Conservation (phyloP, 2,888 invertebrate species). For the Drosophila paracracens region DNA sequence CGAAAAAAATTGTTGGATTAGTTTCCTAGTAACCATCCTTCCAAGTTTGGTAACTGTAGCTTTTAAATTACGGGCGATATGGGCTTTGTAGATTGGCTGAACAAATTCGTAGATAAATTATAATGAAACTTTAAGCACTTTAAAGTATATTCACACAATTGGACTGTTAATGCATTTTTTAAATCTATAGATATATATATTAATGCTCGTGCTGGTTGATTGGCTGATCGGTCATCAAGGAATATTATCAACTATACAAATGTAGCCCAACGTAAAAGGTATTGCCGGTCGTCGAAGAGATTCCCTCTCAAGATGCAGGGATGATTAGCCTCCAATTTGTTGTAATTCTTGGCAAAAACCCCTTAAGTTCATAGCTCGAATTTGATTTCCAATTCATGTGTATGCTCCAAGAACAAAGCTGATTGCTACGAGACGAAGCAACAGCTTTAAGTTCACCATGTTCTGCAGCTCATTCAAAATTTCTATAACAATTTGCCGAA, state of each 20-base stretch:
- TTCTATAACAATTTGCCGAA: not conserved
- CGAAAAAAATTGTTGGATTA: too few relatives aligned
- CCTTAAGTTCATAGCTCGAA: not conserved
- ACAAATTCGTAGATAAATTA: not conserved
- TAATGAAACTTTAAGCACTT: not conserved
- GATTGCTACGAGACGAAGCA: not conserved
- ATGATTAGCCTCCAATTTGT: not conserved
- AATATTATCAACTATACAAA: not conserved
- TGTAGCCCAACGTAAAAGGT: not conserved
- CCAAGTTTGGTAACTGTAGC: too few relatives aligned
- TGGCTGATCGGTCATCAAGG: not conserved
- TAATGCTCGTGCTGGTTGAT: not conserved
- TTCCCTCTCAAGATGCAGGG: not conserved
- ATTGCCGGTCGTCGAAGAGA: not conserved
- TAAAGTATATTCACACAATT: not conserved
- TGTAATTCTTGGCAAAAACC: not conserved
- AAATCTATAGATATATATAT: conserved; percentile 20
- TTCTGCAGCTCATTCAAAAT: not conserved
- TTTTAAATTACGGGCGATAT: too few relatives aligned
- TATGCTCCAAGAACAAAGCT: not conserved
- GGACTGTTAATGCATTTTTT: conserved; percentile 44
- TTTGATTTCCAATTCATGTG: not conserved
- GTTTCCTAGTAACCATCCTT: too few relatives aligned
- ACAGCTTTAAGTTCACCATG: not conserved
- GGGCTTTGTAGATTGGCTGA: too few relatives aligned